Percentiles rank a stretch among this genome's conserved stretches.
phyloP scores from a whole-genome alignment of 2,113 vertebrate genomes.

The Nipponia nippon region DNA sequence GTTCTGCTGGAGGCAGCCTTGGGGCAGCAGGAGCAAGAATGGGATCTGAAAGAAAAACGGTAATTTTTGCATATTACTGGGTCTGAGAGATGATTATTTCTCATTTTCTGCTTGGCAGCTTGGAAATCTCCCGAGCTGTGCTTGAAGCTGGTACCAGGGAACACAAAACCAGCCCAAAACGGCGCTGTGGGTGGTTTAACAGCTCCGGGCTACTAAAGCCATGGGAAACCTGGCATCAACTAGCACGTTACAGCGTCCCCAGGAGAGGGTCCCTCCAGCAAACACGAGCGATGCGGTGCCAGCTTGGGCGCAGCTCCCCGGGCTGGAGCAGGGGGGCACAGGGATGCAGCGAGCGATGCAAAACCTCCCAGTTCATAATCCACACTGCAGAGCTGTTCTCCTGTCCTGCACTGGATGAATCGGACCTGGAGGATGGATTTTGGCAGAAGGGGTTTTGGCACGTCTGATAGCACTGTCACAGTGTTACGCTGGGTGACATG shows the following conservation, averaged over 20 bases:
- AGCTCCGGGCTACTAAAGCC: not conserved
- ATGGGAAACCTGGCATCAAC: not conserved
- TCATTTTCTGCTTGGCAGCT: not conserved
- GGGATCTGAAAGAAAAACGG: not conserved
- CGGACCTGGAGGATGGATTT: not conserved
- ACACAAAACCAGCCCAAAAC: not conserved
- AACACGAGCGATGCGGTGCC: fast-evolving
- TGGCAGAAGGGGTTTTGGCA: not conserved
- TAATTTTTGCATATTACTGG: not conserved
- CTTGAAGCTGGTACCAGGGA: not conserved
- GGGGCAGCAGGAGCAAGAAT: not conserved
- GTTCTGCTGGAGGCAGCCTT: fast-evolving
- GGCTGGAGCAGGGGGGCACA: not conserved
- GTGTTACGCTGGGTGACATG: fast-evolving
- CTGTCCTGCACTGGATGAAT: not conserved
- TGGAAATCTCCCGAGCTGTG: not conserved
- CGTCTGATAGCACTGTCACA: fast-evolving
- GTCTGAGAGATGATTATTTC: not conserved
- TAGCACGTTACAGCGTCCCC: fast-evolving
- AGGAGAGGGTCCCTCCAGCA: not conserved
- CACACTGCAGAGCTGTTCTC: not conserved
- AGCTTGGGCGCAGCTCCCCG: too few species aligned
- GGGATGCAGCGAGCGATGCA: fast-evolving
- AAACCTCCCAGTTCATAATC: not conserved
- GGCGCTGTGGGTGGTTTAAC: not conserved